Evolutionary conservation across 2,888 invertebrate species (phyloP), one percentile per base, ranked within the genome.

Genomic region (Strigamia crassipes): DNA sequence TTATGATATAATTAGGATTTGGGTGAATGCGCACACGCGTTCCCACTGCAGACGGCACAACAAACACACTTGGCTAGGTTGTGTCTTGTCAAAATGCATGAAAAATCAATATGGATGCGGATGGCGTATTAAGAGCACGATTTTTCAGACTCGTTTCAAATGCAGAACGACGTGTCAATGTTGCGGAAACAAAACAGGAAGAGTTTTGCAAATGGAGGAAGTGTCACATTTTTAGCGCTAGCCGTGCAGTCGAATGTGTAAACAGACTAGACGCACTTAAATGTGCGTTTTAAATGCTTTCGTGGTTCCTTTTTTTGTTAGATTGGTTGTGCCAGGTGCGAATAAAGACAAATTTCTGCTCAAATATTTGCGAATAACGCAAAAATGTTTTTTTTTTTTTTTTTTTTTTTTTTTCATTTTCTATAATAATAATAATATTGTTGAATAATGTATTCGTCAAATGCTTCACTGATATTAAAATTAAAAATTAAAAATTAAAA

Each of bases 1-100:
- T 73, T 73, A 73, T 73, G 38, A 38, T 15, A 27, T 73, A 73
- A 73, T 73, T 73, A 73, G 73, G 73, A 23, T 31, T 73, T 73
- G 31, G 27, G 10, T 73, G 73, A 73, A n/a, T 73, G 73, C 73
- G 8, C 31, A 12, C 61, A 6, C 18, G 31, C n/a, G 31, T 6
- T 38, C 0, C 38, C 38, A 73, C 0, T 31, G 23, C 12, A 15
- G 73, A 31, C 31, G 31, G 10, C 6, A 73, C 73, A 66, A 21
- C 3, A 66, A 18, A 12, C 18, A 66, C 21, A 12, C 18, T 66
- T n/a, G 21, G 21, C n/a, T 61, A n/a, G 8, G 61, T 2, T 18
- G 18, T 66, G 61, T 21, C 61, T 38, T 66, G 61, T 66, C 61
- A 23, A 66, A 66, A 66, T 23, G 21, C 9, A 23, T 12, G 61